Percentiles rank a stretch among this genome's conserved stretches.
Evolutionary conservation across 2,797 vertebrate species (phyloP).

Genomic region (Enteromius radiatus): DNA sequence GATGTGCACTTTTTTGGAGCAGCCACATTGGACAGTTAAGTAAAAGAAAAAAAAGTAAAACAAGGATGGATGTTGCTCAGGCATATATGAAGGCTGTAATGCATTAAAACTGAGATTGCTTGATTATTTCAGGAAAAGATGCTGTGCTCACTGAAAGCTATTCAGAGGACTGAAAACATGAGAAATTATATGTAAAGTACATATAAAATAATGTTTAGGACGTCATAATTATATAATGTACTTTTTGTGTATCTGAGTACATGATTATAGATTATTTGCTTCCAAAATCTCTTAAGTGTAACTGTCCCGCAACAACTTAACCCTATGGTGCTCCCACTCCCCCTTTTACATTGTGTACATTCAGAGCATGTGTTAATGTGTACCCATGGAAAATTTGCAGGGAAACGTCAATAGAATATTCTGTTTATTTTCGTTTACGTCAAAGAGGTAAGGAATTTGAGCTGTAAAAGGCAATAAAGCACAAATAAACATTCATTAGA

Average conservation of each 20-base stretch:
- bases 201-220: neutral
- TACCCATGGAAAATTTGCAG: constrained; percentile 49
- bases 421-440: constrained; percentile 54
- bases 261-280: neutral
- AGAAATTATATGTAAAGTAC: neutral
- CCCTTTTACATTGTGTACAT: constrained; percentile 24
- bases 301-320: neutral
- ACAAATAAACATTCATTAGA: constrained; percentile 48
- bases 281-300: neutral
- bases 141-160: neutral
- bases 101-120: neutral
- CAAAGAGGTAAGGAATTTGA: constrained; percentile 51
- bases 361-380: constrained; percentile 35
- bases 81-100: constrained; percentile 8
- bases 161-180: neutral
- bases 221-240: neutral
- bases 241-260: neutral
- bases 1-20: constrained; percentile 12
- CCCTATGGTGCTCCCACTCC: constrained; percentile 1
- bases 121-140: neutral
- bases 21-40: constrained; percentile 4
- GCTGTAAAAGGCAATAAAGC: constrained; percentile 35
- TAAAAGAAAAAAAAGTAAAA: constrained; percentile 6
- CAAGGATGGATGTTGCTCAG: neutral
- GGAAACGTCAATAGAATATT: constrained; percentile 40